A percentile compares a stretch with the other conserved stretches of the same genome.
phyloP scores from a whole-genome alignment of 2,113 vertebrate genomes.

The Archocentrus centrarchus region DNA sequence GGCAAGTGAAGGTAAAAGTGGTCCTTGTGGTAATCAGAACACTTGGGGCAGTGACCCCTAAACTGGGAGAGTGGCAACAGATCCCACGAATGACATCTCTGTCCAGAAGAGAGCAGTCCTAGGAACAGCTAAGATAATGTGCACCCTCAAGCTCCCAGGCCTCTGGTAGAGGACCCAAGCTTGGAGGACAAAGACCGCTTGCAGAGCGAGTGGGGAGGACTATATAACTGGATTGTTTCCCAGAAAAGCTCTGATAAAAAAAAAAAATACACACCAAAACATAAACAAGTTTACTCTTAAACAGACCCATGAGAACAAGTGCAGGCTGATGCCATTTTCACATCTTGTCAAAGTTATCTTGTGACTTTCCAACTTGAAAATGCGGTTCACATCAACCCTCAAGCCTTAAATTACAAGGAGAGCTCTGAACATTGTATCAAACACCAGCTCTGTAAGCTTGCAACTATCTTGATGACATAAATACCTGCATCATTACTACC shows the following conservation, averaged over 20 bases:
- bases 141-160: too few relatives aligned
- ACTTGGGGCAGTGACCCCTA: too few relatives aligned
- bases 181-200: too few relatives aligned
- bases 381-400: not conserved
- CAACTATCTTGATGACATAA: not conserved
- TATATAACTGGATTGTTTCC: not conserved
- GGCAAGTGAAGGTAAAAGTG: too few relatives aligned
- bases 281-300: not conserved
- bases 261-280: not conserved
- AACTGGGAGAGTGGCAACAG: too few relatives aligned
- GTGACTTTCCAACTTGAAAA: not conserved
- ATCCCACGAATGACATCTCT: too few relatives aligned
- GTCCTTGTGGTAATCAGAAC: too few relatives aligned
- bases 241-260: not conserved
- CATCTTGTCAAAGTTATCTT: not conserved
- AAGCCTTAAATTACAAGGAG: not conserved
- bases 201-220: too few relatives aligned
- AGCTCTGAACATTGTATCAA: not conserved
- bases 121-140: too few relatives aligned
- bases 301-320: not conserved
- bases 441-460: not conserved
- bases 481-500: not conserved
- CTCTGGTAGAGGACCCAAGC: too few relatives aligned
- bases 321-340: not conserved
- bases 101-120: too few relatives aligned